Conservation (phyloP, 2,797 vertebrate species). For the Pantherophis vulpinus region DNA sequence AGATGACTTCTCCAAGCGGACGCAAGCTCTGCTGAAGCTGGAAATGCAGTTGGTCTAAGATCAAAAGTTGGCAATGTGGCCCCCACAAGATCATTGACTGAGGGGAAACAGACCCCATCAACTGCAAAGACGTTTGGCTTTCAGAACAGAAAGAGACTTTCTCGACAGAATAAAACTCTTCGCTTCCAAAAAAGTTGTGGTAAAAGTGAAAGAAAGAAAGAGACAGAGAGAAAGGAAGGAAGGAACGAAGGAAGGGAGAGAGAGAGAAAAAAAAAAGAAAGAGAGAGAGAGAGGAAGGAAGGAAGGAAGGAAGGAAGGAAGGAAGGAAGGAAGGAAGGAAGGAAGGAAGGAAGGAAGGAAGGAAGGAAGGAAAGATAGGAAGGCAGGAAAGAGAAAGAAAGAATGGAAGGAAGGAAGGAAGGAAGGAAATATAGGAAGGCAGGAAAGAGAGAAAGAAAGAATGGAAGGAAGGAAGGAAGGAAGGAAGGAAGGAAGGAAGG, state of each 20-base stretch:
- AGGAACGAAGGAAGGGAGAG: not conserved
- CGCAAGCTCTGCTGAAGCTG: not conserved
- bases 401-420: too few species aligned
- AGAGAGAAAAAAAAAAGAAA: not conserved
- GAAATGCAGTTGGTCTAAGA: not conserved
- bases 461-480: too few species aligned
- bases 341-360: too few species aligned
- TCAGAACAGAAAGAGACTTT: not conserved
- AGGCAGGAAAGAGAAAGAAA: not conserved
- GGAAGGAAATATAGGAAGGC: too few species aligned
- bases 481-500: too few species aligned
- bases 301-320: too few species aligned
- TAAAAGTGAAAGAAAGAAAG: not conserved
- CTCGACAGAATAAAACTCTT: not conserved
- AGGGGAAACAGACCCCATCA: not conserved
- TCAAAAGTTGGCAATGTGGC: not conserved
- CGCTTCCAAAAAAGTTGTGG: not conserved
- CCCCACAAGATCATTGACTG: not conserved
- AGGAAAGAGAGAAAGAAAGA: too few species aligned
- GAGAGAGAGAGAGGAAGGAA: too few species aligned
- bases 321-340: too few species aligned
- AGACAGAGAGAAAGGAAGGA: too few species aligned
- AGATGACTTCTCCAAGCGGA: slow-evolving; percentile 2
- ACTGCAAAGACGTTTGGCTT: not conserved
- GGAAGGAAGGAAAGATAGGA: not conserved